These are phyloP conservation scores for Hesperophylax magnus DNA, from an alignment of 1,140 invertebrate species.

Conservation along the genomic window DNA sequence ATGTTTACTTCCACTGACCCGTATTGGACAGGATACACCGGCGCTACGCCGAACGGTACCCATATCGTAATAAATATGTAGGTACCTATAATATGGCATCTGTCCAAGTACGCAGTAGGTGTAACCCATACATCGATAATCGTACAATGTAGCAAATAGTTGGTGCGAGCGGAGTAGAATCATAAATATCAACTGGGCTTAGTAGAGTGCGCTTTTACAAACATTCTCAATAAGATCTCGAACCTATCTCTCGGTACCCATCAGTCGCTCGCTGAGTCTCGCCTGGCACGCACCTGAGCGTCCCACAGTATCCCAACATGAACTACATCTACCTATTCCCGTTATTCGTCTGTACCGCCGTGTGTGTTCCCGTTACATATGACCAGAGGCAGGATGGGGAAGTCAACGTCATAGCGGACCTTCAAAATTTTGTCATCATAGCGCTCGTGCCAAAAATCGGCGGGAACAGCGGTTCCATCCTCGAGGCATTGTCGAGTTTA, in stretches of 20 bases:
- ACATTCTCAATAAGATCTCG: conserved; percentile 39
- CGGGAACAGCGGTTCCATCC: conserved; percentile 60
- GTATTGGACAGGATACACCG: conserved; percentile 7
- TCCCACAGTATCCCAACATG: not conserved
- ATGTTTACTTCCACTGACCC: conserved; percentile 11
- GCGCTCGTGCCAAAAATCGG: conserved; percentile 71
- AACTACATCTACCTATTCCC: conserved; percentile 39
- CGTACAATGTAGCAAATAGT: not conserved
- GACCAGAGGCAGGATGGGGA: conserved; percentile 77
- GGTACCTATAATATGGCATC: too few relatives aligned
- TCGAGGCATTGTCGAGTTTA: conserved; percentile 65
- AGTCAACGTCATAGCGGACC: conserved; percentile 75
- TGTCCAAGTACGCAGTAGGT: not conserved
- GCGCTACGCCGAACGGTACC: not conserved
- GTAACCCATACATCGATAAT: not conserved
- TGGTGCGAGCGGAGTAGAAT: conserved; percentile 14
- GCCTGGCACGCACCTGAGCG: conserved; percentile 26
- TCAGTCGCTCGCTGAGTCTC: conserved; percentile 49
- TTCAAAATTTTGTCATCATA: conserved; percentile 76
- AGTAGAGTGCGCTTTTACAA: conserved; percentile 22
- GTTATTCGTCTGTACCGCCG: conserved; percentile 39
- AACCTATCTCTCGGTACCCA: not conserved
- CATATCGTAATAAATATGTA: too few relatives aligned
- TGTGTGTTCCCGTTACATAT: conserved; percentile 75
- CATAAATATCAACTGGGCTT: conserved; percentile 23